Evolutionary conservation across 2,888 invertebrate genomes (phyloP).

Genomic region (Tetanocera ferruginea): DNA sequence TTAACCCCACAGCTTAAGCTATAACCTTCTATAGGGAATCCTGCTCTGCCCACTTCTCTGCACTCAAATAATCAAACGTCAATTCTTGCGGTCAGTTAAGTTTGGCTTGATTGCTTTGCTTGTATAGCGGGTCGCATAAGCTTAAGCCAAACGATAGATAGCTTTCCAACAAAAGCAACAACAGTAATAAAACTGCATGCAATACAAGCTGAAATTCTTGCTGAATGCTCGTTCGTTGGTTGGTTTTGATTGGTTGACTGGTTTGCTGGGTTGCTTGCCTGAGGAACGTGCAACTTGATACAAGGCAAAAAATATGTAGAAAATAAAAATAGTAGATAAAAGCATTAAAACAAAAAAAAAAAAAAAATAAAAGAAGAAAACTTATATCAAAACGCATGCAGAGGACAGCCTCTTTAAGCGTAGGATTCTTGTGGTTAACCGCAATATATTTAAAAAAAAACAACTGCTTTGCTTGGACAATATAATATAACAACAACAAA

Average conservation of each 20-base stretch:
- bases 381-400: constrained; percentile 16
- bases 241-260: background rate
- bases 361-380: constrained; percentile 33
- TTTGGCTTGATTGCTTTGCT: constrained; percentile 8
- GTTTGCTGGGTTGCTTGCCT: background rate
- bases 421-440: constrained; percentile 30
- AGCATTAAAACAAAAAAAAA: constrained; percentile 41
- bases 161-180: constrained; percentile 1
- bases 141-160: constrained; percentile 32
- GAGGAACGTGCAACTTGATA: constrained; percentile 22
- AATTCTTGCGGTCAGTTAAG: background rate
- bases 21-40: too few species aligned
- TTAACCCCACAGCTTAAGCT: too few species aligned
- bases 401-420: background rate
- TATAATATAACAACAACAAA: background rate
- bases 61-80: too few species aligned
- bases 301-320: constrained; percentile 32
- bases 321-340: constrained; percentile 24
- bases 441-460: constrained; percentile 2
- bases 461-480: constrained; percentile 5
- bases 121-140: constrained; percentile 23
- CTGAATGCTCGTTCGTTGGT: background rate
- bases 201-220: background rate
- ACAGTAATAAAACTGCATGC: background rate
- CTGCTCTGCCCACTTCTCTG: too few species aligned